Evolutionary conservation across 2,888 invertebrate species (phyloP), one percentile per base, ranked within the genome.

Genomic region (Sinopyrophorus schimmeli): DNA sequence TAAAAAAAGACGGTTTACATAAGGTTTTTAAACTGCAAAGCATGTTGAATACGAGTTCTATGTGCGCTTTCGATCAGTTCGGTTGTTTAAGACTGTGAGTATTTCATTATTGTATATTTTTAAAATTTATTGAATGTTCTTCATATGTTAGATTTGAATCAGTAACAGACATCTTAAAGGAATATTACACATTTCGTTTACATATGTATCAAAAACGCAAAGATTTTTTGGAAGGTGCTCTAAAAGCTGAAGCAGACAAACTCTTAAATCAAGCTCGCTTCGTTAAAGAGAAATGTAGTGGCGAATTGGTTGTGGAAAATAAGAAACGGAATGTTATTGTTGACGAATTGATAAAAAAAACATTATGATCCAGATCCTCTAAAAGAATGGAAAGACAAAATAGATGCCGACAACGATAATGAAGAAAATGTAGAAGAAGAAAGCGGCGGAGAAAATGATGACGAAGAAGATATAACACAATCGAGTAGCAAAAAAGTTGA

Each of bases 261-360:
- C 77, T 99, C 1, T 83, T 87, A 37, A 95, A 97, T 74, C 94
- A 97, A 70, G 95, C 94, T 0, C 78, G 93, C 42, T 99, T 99
- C 73, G 98, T 99, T 49, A 68, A 92, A 43, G 97, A 98, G 73
- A 99, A 99, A 73, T 98, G 98, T 66, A 92, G 92, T 62, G 89
- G 88, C 27, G 85, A 83, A 16, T 73, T 93, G 3, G 80, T 84
- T 0, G 84, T 93, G 9, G 98, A 99, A 74, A 98, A 99, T 73
- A 96, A 95, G 72, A 93, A 92, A 72, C 85, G 93, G 60, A 89
- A 90, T 67, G 84, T 77, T 0, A 90, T 96, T 82, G 87, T 96
- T 17, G 88, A 89, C 16, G 92, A 93, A 68, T 77, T 96, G 23
- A 77, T 89, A 3, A 83, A 83, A n/a, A 60, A 79, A 84, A 60